Evolutionary conservation across 2,113 vertebrate genomes (phyloP), one percentile per base, ranked within the genome.

Genomic region (Spermophilus dauricus): DNA sequence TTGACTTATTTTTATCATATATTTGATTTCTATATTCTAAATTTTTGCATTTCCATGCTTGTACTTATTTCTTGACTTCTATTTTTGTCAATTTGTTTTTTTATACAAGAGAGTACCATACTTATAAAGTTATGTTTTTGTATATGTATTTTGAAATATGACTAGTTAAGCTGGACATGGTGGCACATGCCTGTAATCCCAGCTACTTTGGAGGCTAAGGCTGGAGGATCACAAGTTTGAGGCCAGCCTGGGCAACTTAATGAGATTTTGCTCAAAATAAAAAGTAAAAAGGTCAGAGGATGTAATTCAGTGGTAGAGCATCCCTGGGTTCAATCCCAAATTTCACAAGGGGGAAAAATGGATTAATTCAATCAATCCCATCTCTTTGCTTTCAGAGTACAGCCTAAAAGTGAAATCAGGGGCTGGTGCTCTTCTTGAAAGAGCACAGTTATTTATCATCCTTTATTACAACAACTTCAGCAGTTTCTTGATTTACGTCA

Each of bases 401-500:
- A 93, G 39, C 48, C 45, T 92, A 51, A 89, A 92, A 92, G 12
- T 76, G 77, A 97, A 89, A 5, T 83, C 65, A 82, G 56, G 4
- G 14, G 20, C 42, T 73, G 12, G 18, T 58, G 42, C 56, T 96
- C 32, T n/a, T 1, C 18, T 48, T 39, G 13, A 69, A 83, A 61
- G 69, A 84, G 84, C 37, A 86, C 48, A 61, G 7, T 65, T 51
- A 30, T 69, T 32, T 82, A 30, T 89, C 12, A 72, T 84, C 20
- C n/a, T 85, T 82, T 70, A 81, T 61, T 80, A 13, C 0, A 88
- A 81, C 42, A 92, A 69, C 69, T 80, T 94, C 42, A 85, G 88
- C 73, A 86, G 13, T 94, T 63, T 83, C 30, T 84, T 94, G 84
- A n/a, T 96, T 95, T 92, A 45, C 65, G 61, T 93, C 65, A 77